Evolutionary conservation across 1,140 invertebrate species (phyloP).

Genomic region (Zaprionus ornatus): DNA sequence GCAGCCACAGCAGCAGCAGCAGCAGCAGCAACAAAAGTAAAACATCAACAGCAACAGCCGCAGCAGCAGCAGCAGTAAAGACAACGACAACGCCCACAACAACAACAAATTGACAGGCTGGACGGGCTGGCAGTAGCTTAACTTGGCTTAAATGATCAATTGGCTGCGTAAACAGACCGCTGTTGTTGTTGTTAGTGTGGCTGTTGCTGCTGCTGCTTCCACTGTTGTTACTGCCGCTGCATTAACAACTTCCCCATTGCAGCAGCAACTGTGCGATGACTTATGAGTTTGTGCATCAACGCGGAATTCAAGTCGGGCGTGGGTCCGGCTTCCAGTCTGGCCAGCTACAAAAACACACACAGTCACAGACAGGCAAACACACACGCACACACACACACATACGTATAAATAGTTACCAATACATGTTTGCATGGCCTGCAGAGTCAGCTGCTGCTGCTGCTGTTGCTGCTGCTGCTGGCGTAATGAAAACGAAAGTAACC

Average conservation of each 20-base stretch:
- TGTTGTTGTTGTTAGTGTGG: slow-evolving; percentile 32
- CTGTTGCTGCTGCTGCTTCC: slow-evolving; percentile 10
- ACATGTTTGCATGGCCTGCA: slow-evolving; percentile 11
- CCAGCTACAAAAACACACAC: slow-evolving; percentile 4
- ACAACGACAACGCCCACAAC: slow-evolving; percentile 70
- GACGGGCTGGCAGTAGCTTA: slow-evolving; percentile 35
- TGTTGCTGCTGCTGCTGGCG: slow-evolving; percentile 18
- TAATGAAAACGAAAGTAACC: slow-evolving; percentile 80
- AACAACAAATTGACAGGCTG: slow-evolving; percentile 71
- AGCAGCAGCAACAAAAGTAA: not conserved
- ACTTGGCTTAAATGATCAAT: slow-evolving; percentile 79
- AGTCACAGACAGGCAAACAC: not conserved
- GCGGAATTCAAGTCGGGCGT: slow-evolving; percentile 65
- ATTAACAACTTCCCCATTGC: slow-evolving; percentile 78
- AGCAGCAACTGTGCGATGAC: slow-evolving; percentile 55
- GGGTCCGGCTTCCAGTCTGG: slow-evolving; percentile 27
- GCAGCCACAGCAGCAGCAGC: not conserved
- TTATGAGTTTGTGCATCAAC: slow-evolving; percentile 78
- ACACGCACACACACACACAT: not conserved
- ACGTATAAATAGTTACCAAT: not conserved
- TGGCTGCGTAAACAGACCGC: slow-evolving; percentile 67
- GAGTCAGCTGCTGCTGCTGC: slow-evolving; percentile 42
- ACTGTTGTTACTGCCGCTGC: slow-evolving; percentile 54
- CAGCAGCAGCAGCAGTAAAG: slow-evolving; percentile 25
- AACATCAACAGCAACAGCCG: slow-evolving; percentile 44